Evolutionary conservation across 1,140 invertebrate genomes (phyloP).

Genomic region (Micrasema longulum): DNA sequence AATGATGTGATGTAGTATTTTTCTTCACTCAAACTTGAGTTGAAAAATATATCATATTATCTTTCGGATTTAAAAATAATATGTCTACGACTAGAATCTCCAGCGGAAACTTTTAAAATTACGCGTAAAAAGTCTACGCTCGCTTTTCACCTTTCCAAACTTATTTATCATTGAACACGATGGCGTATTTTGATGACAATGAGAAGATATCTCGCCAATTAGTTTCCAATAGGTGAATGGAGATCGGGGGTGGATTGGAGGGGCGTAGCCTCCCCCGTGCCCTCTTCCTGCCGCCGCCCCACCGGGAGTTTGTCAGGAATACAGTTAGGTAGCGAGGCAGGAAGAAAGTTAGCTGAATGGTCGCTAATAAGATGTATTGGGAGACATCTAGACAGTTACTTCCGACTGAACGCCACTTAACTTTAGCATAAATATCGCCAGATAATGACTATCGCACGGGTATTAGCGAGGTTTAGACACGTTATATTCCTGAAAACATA

Average conservation of each 20-base stretch:
- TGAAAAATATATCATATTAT: too few species aligned
- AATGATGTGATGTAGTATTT: too few species aligned
- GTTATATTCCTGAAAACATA: too few species aligned
- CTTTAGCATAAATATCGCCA: too few species aligned
- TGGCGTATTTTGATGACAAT: slow-evolving; percentile 7
- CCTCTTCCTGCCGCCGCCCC: neutral
- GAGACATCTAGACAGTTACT: slow-evolving; percentile 12
- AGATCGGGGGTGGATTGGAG: neutral
- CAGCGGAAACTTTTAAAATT: too few species aligned
- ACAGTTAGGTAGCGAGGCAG: slow-evolving; percentile 1
- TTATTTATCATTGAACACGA: neutral
- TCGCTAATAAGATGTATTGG: slow-evolving; percentile 23
- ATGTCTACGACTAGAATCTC: too few species aligned
- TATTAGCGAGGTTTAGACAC: too few species aligned
- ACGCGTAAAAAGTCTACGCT: too few species aligned
- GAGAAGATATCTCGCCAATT: slow-evolving; percentile 15
- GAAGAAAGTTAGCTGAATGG: slow-evolving; percentile 24
- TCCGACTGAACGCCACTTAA: slow-evolving; percentile 10
- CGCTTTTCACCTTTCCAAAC: slow-evolving; percentile 4
- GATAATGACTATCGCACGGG: too few species aligned
- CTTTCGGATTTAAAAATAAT: too few species aligned
- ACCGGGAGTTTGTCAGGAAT: neutral
- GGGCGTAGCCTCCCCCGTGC: neutral
- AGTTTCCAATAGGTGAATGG: slow-evolving; percentile 7
- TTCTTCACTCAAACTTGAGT: too few species aligned